Percentiles rank a stretch among this genome's conserved stretches.
These are phyloP conservation scores for Labrus mixtus DNA, from an alignment of 2,113 vertebrate genomes.

Conservation along the genomic window DNA sequence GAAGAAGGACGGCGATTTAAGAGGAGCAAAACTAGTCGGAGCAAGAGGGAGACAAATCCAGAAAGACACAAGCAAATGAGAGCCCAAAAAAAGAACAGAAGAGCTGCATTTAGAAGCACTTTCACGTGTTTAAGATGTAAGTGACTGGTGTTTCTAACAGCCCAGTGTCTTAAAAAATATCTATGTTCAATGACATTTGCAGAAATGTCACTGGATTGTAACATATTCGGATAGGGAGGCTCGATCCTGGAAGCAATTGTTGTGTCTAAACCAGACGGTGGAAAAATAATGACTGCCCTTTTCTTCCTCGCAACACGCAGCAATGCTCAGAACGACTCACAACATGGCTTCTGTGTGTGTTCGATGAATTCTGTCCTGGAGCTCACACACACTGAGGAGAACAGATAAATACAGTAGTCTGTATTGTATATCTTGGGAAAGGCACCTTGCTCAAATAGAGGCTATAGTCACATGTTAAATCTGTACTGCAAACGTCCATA, in stretches of 20 bases:
- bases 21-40: not conserved
- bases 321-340: not conserved
- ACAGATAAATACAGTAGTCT: conserved; percentile 28
- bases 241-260: conserved; percentile 13
- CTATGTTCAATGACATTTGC: conserved; percentile 31
- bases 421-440: not conserved
- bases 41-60: conserved; percentile 11
- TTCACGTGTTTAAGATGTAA: not conserved
- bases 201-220: conserved; percentile 30
- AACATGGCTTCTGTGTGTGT: not conserved
- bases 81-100: not conserved
- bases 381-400: not conserved
- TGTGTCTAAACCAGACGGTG: conserved; percentile 6
- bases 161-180: not conserved
- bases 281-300: conserved; percentile 7
- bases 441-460: not conserved
- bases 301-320: conserved; percentile 2
- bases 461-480: not conserved
- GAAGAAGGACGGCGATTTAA: conserved; percentile 29
- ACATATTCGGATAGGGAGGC: conserved; percentile 8
- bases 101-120: not conserved
- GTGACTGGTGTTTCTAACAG: not conserved
- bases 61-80: conserved; percentile 1
- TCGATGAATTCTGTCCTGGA: conserved; percentile 17
- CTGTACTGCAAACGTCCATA: not conserved